A percentile compares a stretch with the other conserved stretches of the same genome.
Evolutionary conservation across 2,113 vertebrate species (phyloP).

Genomic region (Myotis yumanensis): DNA sequence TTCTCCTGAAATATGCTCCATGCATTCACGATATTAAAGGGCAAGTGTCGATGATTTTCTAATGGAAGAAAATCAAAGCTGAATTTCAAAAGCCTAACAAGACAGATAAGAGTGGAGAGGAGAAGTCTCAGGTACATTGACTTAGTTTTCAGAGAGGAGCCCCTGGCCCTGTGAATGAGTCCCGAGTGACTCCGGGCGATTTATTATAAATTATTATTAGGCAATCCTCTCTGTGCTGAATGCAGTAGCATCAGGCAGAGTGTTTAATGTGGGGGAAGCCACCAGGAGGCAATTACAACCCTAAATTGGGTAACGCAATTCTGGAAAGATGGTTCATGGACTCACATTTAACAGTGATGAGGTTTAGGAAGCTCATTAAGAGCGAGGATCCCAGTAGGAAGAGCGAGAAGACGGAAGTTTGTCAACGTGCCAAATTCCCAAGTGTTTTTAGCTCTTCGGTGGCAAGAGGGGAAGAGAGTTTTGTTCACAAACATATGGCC

Average conservation of each 20-base stretch:
- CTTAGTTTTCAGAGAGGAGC: neutral
- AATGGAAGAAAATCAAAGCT: neutral
- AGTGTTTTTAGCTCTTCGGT: slow-evolving; percentile 55
- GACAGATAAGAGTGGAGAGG: neutral
- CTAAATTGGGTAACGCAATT: neutral
- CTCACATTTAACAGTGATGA: neutral
- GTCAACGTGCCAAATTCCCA: slow-evolving; percentile 72
- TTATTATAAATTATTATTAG: neutral
- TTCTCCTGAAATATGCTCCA: neutral
- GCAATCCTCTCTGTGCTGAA: neutral
- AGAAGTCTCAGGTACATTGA: neutral
- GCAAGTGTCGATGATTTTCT: neutral
- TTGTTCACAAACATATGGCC: slow-evolving; percentile 67
- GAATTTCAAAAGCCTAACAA: neutral
- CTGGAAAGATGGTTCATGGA: neutral
- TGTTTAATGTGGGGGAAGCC: neutral
- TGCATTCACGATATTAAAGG: neutral
- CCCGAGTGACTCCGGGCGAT: neutral
- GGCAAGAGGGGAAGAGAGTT: slow-evolving; percentile 43
- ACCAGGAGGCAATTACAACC: neutral
- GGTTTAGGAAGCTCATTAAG: neutral
- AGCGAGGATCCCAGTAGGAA: neutral
- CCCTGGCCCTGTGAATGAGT: neutral
- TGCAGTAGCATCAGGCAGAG: fast-evolving
- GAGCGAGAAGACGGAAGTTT: slow-evolving; percentile 50